These are phyloP conservation scores for Pogonomyrmex californicus DNA, from an alignment of 1,140 invertebrate genomes.

Conservation along the genomic window DNA sequence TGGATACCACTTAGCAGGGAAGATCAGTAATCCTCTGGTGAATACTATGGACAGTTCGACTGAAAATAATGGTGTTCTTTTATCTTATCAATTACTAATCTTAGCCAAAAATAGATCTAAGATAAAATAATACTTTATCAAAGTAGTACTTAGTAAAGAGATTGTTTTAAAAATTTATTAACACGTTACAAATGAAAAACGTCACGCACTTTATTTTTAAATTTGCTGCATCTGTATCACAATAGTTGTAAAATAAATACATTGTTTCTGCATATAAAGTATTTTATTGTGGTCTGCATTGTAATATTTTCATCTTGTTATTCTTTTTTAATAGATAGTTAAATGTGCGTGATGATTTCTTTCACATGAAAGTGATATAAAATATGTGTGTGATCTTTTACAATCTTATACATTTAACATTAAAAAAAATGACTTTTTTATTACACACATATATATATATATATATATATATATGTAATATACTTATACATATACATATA, in stretches of 20 bases:
- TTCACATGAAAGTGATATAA: neutral
- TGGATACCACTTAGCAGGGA: too few relatives aligned
- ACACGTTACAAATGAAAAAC: too few relatives aligned
- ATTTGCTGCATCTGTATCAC: neutral
- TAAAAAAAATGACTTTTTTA: neutral
- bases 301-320: neutral
- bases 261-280: neutral
- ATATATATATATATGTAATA: too few relatives aligned
- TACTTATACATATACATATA: too few relatives aligned
- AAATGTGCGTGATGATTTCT: neutral
- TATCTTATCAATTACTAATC: neutral
- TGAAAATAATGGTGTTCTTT: too few relatives aligned
- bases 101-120: neutral
- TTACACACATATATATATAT: neutral
- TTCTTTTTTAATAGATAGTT: neutral
- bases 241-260: neutral
- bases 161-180: too few relatives aligned
- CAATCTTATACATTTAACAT: neutral
- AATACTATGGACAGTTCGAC: too few relatives aligned
- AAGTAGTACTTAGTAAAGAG: too few relatives aligned
- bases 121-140: too few relatives aligned
- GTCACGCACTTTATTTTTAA: neutral
- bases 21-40: neutral
- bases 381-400: neutral
- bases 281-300: neutral